Base-by-base conservation (phyloP, 2,113 vertebrate species). In the Sigmodon hispidus region DNA sequence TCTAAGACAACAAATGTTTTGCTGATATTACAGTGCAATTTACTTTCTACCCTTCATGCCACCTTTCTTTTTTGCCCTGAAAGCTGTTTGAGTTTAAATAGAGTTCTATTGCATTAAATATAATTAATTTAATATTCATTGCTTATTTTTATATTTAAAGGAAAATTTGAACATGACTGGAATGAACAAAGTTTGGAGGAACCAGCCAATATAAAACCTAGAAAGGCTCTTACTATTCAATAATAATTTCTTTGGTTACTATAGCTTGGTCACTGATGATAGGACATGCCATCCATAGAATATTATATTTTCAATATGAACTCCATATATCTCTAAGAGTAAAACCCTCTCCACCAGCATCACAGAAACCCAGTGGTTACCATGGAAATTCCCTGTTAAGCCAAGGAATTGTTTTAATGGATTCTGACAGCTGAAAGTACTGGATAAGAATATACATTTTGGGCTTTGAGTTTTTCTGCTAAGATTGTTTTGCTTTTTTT, bases 361-460 rank as follows among this genome's bases (percentile, higher is more conserved):
- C 50, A 75, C 43, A 70, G 89, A 45, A 89, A 84, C 29, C 21
- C 29, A 40, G 16, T 7, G 63, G 93, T 87, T 96, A 48, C 61
- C 91, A 89, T 93, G 91, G 95, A 96, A 93, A 96, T 93, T 76
- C 45, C 76, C 57, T 55, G 13, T 80, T 81, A 94, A 91, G 34
- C 31, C 75, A 91, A 21, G 21, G 24, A 90, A 43, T n/a, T 80
- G 57, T 65, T 93, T 93, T 88, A 70, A 22, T 77, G 43, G 65
- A 76, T 85, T 26, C 65, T 72, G 34, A 70, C 6, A 81, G 36
- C 65, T 80, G 52, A 80, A 81, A 31, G 21, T 77, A 11, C 29
- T 63, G 63, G 26, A 24, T 85, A 43, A 90, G 17, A 85, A 88
- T 29, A 88, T 0, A 17, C 31, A 50, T 26, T 26, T n/a, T 0